A percentile compares a stretch with the other conserved stretches of the same genome.
These are phyloP conservation scores for Nannoperca australis DNA, from an alignment of 2,797 vertebrate species.

Conservation along the genomic window DNA sequence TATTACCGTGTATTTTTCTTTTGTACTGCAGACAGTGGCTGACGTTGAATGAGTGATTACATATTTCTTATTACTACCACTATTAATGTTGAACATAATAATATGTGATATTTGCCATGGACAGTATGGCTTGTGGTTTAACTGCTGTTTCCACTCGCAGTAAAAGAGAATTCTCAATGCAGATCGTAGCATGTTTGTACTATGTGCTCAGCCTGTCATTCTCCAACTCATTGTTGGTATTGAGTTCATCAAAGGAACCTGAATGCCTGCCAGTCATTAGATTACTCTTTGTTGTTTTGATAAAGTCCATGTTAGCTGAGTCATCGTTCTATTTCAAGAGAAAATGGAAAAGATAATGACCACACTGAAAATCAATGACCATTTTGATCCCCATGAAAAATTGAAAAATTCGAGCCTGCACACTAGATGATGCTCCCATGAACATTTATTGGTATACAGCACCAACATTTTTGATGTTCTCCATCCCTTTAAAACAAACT, in stretches of 20 bases:
- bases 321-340: slow-evolving; percentile 22
- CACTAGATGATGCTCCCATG: too few relatives aligned
- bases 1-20: slow-evolving; percentile 6
- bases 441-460: too few relatives aligned
- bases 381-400: slow-evolving; percentile 1
- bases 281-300: slow-evolving; percentile 19
- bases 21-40: not conserved
- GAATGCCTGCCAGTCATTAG: not conserved
- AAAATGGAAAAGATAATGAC: slow-evolving; percentile 44
- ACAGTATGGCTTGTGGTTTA: not conserved
- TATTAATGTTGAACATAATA: not conserved
- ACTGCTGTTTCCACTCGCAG: not conserved
- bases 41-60: not conserved
- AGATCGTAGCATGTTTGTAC: not conserved
- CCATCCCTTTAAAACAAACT: slow-evolving; percentile 25
- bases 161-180: not conserved
- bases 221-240: slow-evolving; percentile 10
- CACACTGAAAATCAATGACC: slow-evolving; percentile 36
- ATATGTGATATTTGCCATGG: not conserved
- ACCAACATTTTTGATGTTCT: too few relatives aligned
- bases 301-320: slow-evolving; percentile 23
- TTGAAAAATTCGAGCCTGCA: too few relatives aligned
- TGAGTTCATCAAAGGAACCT: slow-evolving; percentile 6
- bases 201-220: not conserved
- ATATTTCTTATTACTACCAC: not conserved